Percentiles rank a stretch among this genome's conserved stretches.
Conservation (phyloP, 2,888 invertebrate species). For the Nomada lathburiana region DNA sequence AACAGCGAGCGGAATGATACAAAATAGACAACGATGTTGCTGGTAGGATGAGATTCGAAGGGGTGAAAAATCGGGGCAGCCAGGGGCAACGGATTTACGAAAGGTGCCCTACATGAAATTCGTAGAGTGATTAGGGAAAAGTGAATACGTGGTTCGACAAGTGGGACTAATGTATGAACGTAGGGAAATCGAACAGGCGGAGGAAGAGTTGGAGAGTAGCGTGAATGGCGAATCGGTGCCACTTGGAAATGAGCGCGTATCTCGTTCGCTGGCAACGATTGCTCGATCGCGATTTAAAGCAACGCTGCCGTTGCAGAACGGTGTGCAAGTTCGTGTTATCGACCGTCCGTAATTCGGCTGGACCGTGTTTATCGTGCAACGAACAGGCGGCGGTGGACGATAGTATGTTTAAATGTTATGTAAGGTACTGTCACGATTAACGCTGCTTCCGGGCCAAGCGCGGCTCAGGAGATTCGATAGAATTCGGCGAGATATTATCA, state of each 20-base stretch:
- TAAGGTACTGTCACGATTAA: conserved; percentile 54
- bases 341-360: conserved; percentile 69
- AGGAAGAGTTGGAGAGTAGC: conserved; percentile 20
- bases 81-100: not conserved
- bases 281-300: conserved; percentile 57
- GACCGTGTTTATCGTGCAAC: conserved; percentile 63
- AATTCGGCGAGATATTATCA: conserved; percentile 26
- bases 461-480: conserved; percentile 1
- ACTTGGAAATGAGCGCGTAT: conserved; percentile 67
- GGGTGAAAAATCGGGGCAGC: not conserved
- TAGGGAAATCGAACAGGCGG: not conserved
- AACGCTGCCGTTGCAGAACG: conserved; percentile 29
- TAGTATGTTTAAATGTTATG: conserved; percentile 46
- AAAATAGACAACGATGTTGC: not conserved
- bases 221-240: conserved; percentile 18
- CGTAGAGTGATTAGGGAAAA: not conserved
- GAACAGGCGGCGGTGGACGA: conserved; percentile 40
- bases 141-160: not conserved
- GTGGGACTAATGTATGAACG: not conserved
- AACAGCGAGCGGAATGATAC: too few species aligned
- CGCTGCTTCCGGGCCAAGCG: conserved; percentile 13
- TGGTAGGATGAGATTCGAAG: not conserved
- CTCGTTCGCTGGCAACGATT: conserved; percentile 29
- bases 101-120: conserved; percentile 2
- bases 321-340: conserved; percentile 59